Evolutionary conservation across 1,140 invertebrate species (phyloP), one percentile per base, ranked within the genome.

Genomic region (Nebria ingens): DNA sequence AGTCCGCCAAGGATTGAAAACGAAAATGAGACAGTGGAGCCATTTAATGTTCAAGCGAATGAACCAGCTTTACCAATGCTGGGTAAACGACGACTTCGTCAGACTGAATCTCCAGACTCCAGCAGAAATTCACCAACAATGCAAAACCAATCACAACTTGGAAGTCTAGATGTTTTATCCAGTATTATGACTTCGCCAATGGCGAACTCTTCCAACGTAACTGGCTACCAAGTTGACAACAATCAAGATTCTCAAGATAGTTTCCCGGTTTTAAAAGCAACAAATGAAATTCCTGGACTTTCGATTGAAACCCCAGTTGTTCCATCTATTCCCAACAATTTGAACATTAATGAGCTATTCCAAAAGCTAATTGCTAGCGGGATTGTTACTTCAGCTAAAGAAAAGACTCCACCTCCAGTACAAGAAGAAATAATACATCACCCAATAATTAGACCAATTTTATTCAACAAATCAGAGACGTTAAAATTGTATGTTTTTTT

Each of bases 291-390:
- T 12, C 40, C 17, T 17, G 40, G 40, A 4, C 6, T 45, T 4
- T 11, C 64, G 64, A 1, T 52, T 21, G 70, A 70, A 57, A 70
- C 67, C 58, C 51, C 63, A 50, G 9, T 67, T 20, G 49, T 42
- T 49, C 56, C 52, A 12, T 40, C 15, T 17, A 6, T 38, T 15
- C 40, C 64, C 19, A 54, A 59, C 12, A 76, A 79, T 51, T 68
- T 90, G 0, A 87, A 92, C 66, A 84, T 93, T 22, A 83, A 81
- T 57, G 87, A 91, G 62, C 68, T 95, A 19, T 90, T 92, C 63
- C 83, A 87, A 57, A 90, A 89, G 67, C 69, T 94, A 0, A 79
- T 93, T 0, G 85, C 84, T 0, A 85, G 85, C 19, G 92, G 91
- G n/a, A 86, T 94, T 19, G 83, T 95, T 38, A 79, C 76, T 52